phyloP scores from a whole-genome alignment of 2,113 vertebrate species.

The Urocolius indicus region DNA sequence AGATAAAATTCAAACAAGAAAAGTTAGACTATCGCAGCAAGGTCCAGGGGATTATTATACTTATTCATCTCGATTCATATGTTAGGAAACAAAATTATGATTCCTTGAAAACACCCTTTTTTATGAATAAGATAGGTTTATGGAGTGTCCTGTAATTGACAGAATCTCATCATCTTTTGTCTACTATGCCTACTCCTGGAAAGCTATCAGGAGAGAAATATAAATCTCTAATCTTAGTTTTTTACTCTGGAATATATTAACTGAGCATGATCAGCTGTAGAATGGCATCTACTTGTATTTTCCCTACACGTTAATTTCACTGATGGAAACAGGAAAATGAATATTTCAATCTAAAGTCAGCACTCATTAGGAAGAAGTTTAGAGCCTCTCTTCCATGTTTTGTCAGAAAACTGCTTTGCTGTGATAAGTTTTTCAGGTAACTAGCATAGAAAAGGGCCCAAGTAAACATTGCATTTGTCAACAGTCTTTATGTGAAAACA shows the following conservation, averaged over 20 bases:
- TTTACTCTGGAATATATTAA: neutral
- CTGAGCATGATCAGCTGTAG: neutral
- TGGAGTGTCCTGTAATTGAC: neutral
- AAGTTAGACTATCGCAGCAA: neutral
- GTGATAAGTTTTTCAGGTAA: neutral
- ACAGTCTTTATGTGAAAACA: neutral
- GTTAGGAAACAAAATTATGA: neutral
- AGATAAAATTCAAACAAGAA: neutral
- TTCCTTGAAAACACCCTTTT: conserved; percentile 5
- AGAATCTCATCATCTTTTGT: conserved; percentile 18
- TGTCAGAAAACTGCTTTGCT: neutral
- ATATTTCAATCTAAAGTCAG: neutral
- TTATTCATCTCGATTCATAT: neutral
- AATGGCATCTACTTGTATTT: neutral
- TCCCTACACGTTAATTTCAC: neutral
- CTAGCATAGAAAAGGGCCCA: neutral
- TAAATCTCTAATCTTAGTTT: neutral
- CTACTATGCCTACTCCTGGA: neutral
- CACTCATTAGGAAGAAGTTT: neutral
- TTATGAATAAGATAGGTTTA: neutral
- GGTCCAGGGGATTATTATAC: neutral
- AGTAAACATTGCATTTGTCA: neutral
- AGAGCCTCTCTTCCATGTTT: neutral
- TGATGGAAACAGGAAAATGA: neutral
- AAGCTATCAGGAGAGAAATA: neutral